Conservation (phyloP, 2,797 vertebrate species). For the Hafferia zeledoni region DNA sequence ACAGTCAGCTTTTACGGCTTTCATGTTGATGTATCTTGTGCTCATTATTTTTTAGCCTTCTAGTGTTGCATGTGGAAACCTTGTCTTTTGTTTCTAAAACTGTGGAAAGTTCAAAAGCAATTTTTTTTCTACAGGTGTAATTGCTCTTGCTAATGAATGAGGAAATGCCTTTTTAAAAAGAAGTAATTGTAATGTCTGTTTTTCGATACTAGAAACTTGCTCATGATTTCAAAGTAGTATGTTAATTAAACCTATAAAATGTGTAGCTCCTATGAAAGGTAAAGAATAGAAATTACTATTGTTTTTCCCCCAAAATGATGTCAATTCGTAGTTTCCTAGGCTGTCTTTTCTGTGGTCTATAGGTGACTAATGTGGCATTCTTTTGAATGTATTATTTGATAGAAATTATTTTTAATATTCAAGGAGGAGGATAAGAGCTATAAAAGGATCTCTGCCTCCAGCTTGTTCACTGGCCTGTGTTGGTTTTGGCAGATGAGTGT, state of each 20-base stretch:
- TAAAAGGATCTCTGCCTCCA: neutral
- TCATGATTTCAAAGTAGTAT: neutral
- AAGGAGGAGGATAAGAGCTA: neutral
- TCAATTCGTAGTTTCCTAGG: neutral
- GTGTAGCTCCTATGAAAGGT: neutral
- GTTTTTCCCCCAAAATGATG: neutral
- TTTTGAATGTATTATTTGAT: neutral
- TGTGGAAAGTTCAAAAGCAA: neutral
- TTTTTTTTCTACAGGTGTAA: neutral
- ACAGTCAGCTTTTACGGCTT: neutral
- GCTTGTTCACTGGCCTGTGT: neutral
- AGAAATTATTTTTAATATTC: neutral
- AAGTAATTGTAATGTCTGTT: neutral
- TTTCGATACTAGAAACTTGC: neutral
- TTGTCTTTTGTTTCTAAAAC: neutral
- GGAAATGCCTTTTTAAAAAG: neutral
- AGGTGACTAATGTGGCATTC: neutral
- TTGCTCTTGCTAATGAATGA: neutral
- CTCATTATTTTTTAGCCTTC: neutral
- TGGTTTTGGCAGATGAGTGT: constrained; percentile 4
- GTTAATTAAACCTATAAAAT: neutral
- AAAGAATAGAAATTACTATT: neutral
- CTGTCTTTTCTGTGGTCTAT: neutral
- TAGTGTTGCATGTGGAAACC: neutral
- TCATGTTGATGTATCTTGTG: neutral